Conservation (phyloP, 2,113 vertebrate genomes). For the Datnioides undecimradiatus region DNA sequence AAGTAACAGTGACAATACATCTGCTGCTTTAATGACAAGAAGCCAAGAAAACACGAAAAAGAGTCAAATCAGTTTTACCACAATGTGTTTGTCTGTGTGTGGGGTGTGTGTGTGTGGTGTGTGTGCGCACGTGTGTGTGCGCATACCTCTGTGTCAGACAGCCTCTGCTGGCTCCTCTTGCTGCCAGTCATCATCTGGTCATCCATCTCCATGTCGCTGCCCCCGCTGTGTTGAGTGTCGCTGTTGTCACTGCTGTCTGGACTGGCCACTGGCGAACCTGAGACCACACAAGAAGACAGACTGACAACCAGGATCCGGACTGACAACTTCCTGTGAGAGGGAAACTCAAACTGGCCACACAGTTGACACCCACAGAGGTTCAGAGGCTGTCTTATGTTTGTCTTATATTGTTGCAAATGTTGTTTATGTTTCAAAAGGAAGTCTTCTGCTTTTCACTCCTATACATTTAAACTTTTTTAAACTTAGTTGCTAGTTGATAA, state of each 20-base stretch:
- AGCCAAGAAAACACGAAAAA: background rate
- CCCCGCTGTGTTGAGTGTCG: constrained; percentile 97
- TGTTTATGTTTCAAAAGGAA: too few relatives aligned
- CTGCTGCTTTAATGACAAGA: background rate
- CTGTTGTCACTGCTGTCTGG: constrained; percentile 99
- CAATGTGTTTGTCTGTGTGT: constrained; percentile 31
- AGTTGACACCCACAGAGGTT: background rate
- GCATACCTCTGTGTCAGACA: constrained; percentile 96
- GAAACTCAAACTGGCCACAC: background rate
- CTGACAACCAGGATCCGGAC: background rate
- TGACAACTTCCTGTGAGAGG: too few relatives aligned
- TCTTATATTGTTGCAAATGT: too few relatives aligned
- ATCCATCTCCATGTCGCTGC: constrained; percentile 99
- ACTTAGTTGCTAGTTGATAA: too few relatives aligned
- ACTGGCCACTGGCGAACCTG: constrained; percentile 96
- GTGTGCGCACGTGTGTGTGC: constrained; percentile 16
- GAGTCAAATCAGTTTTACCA: background rate
- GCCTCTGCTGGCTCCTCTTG: constrained; percentile 93
- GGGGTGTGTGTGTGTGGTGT: constrained; percentile 28
- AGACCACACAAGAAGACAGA: background rate
- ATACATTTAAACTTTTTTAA: too few relatives aligned
- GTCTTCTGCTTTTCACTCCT: too few relatives aligned
- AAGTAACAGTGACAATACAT: background rate
- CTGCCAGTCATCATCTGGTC: constrained; percentile 93
- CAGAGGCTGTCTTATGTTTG: too few relatives aligned